Percentiles rank a stretch among this genome's conserved stretches.
Evolutionary conservation across 2,113 vertebrate species (phyloP).

Genomic region (Menura novaehollandiae): DNA sequence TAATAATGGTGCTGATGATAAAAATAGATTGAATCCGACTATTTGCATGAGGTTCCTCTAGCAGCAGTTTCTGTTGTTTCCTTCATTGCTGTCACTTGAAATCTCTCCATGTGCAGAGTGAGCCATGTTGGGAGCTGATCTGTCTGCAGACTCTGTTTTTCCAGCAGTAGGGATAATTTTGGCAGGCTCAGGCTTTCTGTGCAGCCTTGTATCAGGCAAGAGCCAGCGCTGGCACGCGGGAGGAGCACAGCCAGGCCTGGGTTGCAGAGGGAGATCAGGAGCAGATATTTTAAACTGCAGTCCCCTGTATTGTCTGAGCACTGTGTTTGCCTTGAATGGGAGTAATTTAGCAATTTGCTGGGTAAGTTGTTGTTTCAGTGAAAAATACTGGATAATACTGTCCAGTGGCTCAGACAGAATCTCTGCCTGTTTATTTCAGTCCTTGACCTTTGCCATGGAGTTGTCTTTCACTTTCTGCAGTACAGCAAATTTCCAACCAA

Average conservation of each 20-base stretch:
- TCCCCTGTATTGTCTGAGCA: neutral
- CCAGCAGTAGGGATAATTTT: neutral
- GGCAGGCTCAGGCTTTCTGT: neutral
- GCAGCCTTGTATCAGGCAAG: neutral
- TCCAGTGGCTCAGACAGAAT: neutral
- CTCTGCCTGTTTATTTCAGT: neutral
- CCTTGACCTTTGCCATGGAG: neutral
- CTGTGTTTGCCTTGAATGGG: neutral
- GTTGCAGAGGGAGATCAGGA: neutral
- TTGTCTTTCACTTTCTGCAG: neutral
- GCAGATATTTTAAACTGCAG: neutral
- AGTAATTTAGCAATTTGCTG: neutral
- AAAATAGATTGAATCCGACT: neutral
- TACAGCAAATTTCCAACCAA: neutral
- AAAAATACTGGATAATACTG: neutral
- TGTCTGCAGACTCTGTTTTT: neutral
- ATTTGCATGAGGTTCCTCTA: neutral
- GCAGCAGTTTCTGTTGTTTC: neutral
- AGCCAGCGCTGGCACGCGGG: neutral
- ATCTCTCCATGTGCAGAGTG: neutral
- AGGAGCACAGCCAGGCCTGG: neutral
- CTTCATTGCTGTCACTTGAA: neutral
- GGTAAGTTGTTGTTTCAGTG: neutral
- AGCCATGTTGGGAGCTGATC: neutral
- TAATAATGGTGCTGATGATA: neutral